Evolutionary conservation across 2,797 vertebrate genomes (phyloP), one percentile per base, ranked within the genome.

Genomic region (Acanthurus tractus): DNA sequence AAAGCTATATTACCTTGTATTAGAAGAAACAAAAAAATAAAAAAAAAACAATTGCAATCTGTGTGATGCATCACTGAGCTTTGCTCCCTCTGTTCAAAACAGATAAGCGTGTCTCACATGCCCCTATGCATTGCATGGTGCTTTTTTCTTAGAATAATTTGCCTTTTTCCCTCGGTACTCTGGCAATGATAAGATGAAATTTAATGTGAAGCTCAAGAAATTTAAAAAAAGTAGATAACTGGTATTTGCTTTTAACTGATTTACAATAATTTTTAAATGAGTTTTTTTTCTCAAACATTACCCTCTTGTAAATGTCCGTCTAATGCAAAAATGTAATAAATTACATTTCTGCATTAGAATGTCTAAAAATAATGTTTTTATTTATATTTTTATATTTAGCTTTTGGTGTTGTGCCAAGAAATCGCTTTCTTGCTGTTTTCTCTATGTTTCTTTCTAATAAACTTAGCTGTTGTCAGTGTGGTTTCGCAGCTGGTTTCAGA

Each of bases 31-130:
- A 34, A 34, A 34, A 34, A 34, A 29, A 29, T 4, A 29, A 29
- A 25, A 69, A 79, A 87, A 88, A 85, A 18, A 59, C 22, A 74
- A 70, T 79, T 78, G 64, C 17, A 59, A 8, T 42, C 40, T 46
- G 22, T 59, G 61, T 61, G 64, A 87, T 79, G 74, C 63, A 87
- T 85, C 36, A 13, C 61, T 65, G 48, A 50, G 40, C 56, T 46
- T 76, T 56, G 15, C 34, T 45, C 38, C 55, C 61, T 55, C 50
- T 29, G 14, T 62, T 66, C 15, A 46, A n/a, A 73, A 40, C 44
- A 63, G 67, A 79, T 71, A 57, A 63, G 48, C 14, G 8, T 25
- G 14, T 54, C 29, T 63, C 13, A 64, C 38, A 40, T 56, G 17
- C 45, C 64, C 46, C 50, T 49, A 52, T 22, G 20, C 63, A 45